Base-by-base conservation (phyloP, 1,140 invertebrate species). In the Hestina assimilis region DNA sequence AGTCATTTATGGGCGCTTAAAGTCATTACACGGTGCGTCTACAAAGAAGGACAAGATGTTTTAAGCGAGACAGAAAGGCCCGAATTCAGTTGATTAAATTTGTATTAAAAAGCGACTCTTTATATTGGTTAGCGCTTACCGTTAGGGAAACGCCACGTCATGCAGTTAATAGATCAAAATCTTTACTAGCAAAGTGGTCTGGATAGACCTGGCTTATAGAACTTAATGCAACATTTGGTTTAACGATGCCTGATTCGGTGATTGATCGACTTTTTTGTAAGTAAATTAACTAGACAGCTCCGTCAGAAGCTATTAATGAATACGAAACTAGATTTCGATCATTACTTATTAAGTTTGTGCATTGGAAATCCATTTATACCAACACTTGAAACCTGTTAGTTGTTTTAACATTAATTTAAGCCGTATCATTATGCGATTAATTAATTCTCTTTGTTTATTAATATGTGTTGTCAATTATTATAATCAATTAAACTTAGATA, bases 151-250 rank as follows among this genome's bases (percentile, higher is more conserved):
- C 69, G 83, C 75, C 55, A 17, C 59, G 81, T 88, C 85, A 88
- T 72, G 58, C 60, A 70, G 68, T 72, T 86, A 88, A 88, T 88
- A 88, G 85, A 85, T 87, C 79, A 78, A 71, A 87, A 87, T 85
- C 81, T 80, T 79, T 70, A 72, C 63, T 67, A 65, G 66, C 64
- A 72, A 72, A 85, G 79, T 80, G 73, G 69, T 51, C 61, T 65
- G 66, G 77, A 77, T 73, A 62, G 69, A 57, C 59, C 69, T 73
- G 71, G 69, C 76, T 83, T 75, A 78, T 79, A 73, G 69, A 75
- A 71, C 51, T 78, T 76, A 77, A 81, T 76, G 75, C 76, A 75
- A 73, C 59, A 66, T 70, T 62, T 75, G 75, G 66, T 80, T 75
- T 83, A 85, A 87, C 73, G 80, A 85, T 75, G 72, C 71, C 57